Base-by-base conservation (phyloP, 2,797 vertebrate species). In the Furcifer pardalis region DNA sequence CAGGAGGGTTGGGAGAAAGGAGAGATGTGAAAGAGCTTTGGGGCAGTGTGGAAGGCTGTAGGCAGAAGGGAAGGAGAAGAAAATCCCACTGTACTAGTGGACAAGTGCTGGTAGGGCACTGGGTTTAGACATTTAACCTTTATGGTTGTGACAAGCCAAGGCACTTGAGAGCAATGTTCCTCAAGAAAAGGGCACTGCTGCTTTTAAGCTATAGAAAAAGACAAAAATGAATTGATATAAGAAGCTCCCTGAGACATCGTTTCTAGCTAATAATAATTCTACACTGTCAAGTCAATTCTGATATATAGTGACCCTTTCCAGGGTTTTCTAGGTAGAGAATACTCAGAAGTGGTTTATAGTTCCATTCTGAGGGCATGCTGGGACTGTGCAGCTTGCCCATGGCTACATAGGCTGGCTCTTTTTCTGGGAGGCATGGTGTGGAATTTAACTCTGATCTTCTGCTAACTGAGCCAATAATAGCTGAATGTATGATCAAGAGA, bases 191-290 rank as follows among this genome's bases (percentile, higher is more conserved):
- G 21, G 62, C 44, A 40, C 71, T 84, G 86, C 73, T 84, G 80
- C 60, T 85, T 89, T 87, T 81, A 52, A 84, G 82, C 8, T 19
- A 84, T 42, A 77, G 46, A 49, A 65, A 59, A 42, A 81, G 86
- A 60, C 66, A 78, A 63, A 42, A 88, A 72, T 72, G 87, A 71
- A 19, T 77, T 40, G 12, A 13, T 42, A 77, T 72, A 37, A 82
- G 76, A 56, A 79, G 42, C 66, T 93, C 91, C 91, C 91, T 93
- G 88, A 93, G 84, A 90, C 71, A 88, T 88, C 8, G 13, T 56
- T 56, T 56, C 52, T 56, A 56, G 52, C 15, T 56, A n/a, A n/a
- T n/a, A n/a, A n/a, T n/a, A n/a, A n/a, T n/a, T n/a, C n/a, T n/a
- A n/a, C n/a, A n/a, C n/a, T n/a, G n/a, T n/a, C n/a, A n/a, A n/a